phyloP scores from a whole-genome alignment of 1,140 invertebrate genomes.

The Drosophila teissieri region DNA sequence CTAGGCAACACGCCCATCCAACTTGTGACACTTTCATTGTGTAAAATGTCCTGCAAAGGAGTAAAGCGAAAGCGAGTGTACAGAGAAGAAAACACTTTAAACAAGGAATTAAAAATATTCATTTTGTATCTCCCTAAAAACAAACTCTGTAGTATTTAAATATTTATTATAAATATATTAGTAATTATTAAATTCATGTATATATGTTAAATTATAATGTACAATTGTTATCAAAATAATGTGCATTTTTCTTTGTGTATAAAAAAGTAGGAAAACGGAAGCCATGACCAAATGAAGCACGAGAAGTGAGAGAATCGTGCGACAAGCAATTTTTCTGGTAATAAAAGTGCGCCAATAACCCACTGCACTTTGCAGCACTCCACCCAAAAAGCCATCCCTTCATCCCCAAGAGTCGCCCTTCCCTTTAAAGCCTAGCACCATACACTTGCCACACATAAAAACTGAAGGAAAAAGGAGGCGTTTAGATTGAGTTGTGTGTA shows the following conservation, averaged over 20 bases:
- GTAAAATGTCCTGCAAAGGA: constrained; percentile 46
- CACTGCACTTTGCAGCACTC: constrained; percentile 68
- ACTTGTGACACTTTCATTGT: constrained; percentile 80
- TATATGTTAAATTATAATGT: too few species aligned
- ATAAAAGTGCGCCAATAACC: constrained; percentile 81
- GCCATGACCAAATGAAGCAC: constrained; percentile 31
- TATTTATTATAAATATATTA: neutral
- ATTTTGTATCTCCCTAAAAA: neutral
- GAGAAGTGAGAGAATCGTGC: constrained; percentile 32
- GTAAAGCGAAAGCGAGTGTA: constrained; percentile 8
- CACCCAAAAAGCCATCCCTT: neutral
- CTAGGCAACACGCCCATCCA: constrained; percentile 33
- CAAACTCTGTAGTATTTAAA: neutral
- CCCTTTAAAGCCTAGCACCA: constrained; percentile 48
- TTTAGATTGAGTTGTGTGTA: constrained; percentile 56
- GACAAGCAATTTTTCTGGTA: constrained; percentile 52
- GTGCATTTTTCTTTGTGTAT: neutral
- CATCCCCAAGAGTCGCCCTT: neutral
- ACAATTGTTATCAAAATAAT: too few species aligned
- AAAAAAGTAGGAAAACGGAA: neutral
- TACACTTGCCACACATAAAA: constrained; percentile 50
- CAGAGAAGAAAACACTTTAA: too few species aligned
- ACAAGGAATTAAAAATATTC: too few species aligned
- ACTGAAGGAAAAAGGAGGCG: constrained; percentile 20
- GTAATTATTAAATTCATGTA: too few species aligned